Evolutionary conservation across 2,888 invertebrate species (phyloP).

Genomic region (Cactoblastis cactorum): DNA sequence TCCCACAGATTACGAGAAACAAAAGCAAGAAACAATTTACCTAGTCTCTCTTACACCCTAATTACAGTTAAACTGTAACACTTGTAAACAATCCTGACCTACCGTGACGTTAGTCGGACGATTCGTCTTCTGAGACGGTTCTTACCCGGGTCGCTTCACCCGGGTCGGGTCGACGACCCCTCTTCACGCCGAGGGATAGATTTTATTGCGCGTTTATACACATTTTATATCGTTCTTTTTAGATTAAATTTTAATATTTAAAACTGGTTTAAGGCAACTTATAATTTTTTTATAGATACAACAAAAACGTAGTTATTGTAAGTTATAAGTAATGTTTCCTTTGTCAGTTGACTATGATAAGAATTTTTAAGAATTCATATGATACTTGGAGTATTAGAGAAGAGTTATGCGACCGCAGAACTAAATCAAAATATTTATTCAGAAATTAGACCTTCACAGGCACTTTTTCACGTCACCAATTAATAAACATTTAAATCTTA

Average conservation of each 20-base stretch:
- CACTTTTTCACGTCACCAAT: no score
- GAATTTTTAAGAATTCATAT: no score
- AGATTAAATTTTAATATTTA: slow-evolving; percentile 4
- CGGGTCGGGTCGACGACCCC: slow-evolving; percentile 21
- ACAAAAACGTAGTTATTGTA: no score
- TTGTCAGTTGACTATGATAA: no score
- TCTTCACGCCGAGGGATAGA: slow-evolving; percentile 4
- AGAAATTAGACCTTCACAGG: no score
- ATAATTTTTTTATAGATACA: background rate
- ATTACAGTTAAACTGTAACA: slow-evolving; percentile 3
- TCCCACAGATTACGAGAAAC: background rate
- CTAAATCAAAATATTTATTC: no score
- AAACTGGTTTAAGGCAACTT: background rate
- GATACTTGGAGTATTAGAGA: no score
- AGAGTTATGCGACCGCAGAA: no score
- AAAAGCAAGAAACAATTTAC: background rate
- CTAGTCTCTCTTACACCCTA: background rate
- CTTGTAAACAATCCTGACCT: slow-evolving; percentile 26
- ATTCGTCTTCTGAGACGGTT: slow-evolving; percentile 22
- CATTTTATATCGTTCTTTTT: background rate
- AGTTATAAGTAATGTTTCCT: no score
- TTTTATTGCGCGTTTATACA: slow-evolving; percentile 9
- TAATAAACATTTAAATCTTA: no score
- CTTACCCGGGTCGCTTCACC: slow-evolving; percentile 33
- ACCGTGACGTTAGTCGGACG: slow-evolving; percentile 26